These are phyloP conservation scores for Muschampia plurimacula DNA, from an alignment of 2,888 invertebrate genomes.

Conservation along the genomic window DNA sequence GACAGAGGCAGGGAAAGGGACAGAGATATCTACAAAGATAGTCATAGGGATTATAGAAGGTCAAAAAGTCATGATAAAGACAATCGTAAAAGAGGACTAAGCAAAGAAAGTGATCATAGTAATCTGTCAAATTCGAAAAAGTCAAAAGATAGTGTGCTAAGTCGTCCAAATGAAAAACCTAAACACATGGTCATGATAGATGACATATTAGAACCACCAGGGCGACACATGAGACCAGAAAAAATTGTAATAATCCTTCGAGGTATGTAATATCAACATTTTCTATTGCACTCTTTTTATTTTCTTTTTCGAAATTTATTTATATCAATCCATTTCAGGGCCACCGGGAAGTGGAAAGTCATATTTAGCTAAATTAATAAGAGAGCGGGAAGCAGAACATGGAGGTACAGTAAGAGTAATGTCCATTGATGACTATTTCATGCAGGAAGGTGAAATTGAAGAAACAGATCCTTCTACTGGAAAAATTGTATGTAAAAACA, in stretches of 20 bases:
- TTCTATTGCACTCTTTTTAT: not conserved
- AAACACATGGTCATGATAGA: conserved; percentile 89
- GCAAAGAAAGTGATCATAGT: conserved; percentile 64
- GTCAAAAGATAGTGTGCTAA: conserved; percentile 51
- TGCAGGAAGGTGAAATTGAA: conserved; percentile 93
- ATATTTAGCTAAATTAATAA: conserved; percentile 94
- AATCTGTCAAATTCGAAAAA: conserved; percentile 55
- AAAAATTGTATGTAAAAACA: conserved; percentile 83
- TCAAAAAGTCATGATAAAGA: conserved; percentile 69
- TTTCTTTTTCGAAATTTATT: not conserved
- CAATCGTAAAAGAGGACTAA: conserved; percentile 66
- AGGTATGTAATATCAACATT: conserved; percentile 69
- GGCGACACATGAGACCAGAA: conserved; percentile 91
- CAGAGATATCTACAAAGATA: conserved; percentile 56
- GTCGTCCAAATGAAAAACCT: conserved; percentile 45
- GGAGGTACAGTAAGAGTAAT: conserved; percentile 96
- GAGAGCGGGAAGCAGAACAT: conserved; percentile 92
- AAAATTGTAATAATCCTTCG: conserved; percentile 95
- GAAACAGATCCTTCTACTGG: conserved; percentile 90
- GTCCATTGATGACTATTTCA: conserved; percentile 98
- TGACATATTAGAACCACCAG: conserved; percentile 93
- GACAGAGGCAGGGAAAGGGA: conserved; percentile 56
- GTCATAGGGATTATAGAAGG: conserved; percentile 50
- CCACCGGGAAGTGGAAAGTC: conserved; percentile 98
- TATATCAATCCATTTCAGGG: conserved; percentile 68